Conservation (phyloP, 2,888 invertebrate species). For the Pammene fasciana region DNA sequence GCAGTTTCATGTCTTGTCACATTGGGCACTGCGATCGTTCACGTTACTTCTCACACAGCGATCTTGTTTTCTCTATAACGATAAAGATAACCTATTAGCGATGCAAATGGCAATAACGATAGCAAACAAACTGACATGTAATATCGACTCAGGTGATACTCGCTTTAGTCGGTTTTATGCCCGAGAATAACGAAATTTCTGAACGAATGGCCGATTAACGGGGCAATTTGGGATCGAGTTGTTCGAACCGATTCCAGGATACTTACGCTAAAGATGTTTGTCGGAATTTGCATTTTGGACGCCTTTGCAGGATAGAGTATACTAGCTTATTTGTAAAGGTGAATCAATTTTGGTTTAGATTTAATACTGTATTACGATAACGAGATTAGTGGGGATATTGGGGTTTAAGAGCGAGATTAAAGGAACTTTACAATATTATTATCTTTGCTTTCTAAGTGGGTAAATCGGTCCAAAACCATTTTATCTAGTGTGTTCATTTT, state of each 20-base stretch:
- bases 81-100: not conserved
- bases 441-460: no score
- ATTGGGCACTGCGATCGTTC: no score
- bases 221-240: slow-evolving; percentile 45
- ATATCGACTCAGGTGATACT: slow-evolving; percentile 38
- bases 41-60: no score
- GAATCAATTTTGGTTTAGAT: slow-evolving; percentile 25
- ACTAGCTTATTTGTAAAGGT: slow-evolving; percentile 18
- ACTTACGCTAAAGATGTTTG: slow-evolving; percentile 39
- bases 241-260: slow-evolving; percentile 39
- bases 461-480: no score
- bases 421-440: not conserved
- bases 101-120: slow-evolving; percentile 1
- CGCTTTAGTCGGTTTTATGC: slow-evolving; percentile 39
- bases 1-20: no score
- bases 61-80: no score
- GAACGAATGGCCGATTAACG: slow-evolving; percentile 45
- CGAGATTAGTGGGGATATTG: slow-evolving; percentile 11
- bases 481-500: no score
- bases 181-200: slow-evolving; percentile 46
- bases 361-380: slow-evolving; percentile 12
- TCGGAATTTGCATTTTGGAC: slow-evolving; percentile 38
- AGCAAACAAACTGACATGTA: slow-evolving; percentile 10
- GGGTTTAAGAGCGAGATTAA: not conserved
- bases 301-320: slow-evolving; percentile 18